A percentile compares a stretch with the other conserved stretches of the same genome.
Conservation (phyloP, 2,888 invertebrate species). For the Tyria jacobaeae region DNA sequence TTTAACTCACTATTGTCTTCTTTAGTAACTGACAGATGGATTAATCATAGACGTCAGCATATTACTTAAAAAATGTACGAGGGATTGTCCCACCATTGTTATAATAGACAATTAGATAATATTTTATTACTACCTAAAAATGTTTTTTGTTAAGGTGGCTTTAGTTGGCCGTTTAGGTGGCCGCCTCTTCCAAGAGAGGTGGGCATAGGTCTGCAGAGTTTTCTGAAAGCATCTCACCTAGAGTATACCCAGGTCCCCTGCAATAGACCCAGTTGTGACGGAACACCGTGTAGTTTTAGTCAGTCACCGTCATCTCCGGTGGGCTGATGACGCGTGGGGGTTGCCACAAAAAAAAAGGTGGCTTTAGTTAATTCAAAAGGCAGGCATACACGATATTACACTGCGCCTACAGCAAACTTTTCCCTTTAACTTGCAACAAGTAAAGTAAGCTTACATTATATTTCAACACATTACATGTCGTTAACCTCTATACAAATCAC, state of each 20-base stretch:
- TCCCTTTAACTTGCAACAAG: constrained; percentile 50
- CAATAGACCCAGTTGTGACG: too few species aligned
- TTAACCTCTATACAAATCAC: constrained; percentile 62
- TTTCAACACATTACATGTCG: constrained; percentile 59
- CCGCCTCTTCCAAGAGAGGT: too few species aligned
- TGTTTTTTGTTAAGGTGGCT: neutral
- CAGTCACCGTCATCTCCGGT: too few species aligned
- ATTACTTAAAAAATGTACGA: neutral
- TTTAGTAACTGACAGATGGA: neutral
- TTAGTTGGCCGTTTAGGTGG: too few species aligned
- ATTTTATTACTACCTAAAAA: neutral
- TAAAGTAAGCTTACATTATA: constrained; percentile 53
- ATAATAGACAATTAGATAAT: neutral
- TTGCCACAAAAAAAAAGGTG: too few species aligned
- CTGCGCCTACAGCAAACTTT: constrained; percentile 55
- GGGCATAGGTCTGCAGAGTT: too few species aligned
- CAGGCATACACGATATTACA: constrained; percentile 19
- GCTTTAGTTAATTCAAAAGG: neutral
- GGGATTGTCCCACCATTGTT: neutral
- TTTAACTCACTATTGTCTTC: neutral
- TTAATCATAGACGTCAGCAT: neutral
- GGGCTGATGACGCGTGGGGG: too few species aligned
- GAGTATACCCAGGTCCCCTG: too few species aligned
- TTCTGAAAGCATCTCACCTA: too few species aligned
- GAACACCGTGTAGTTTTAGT: too few species aligned